These are phyloP conservation scores for Aphrocallistes beatrix DNA, from an alignment of 37 sponge, comb jelly and placozoan genomes.

Conservation along the genomic window DNA sequence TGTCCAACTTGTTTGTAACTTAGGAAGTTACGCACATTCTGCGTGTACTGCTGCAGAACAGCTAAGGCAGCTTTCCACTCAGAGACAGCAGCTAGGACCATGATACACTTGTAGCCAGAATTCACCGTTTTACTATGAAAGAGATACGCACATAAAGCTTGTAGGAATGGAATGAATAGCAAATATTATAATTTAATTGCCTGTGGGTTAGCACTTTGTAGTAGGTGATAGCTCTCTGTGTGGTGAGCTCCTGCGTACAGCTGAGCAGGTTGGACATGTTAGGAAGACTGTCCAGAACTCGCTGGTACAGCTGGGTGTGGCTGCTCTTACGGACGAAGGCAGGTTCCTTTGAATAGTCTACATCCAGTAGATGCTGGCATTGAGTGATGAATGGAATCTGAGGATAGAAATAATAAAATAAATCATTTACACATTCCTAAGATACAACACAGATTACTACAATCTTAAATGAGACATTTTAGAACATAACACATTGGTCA, in stretches of 20 bases:
- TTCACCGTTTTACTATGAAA: neutral
- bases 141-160: too few relatives aligned
- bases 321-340: neutral
- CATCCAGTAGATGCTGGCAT: conserved; percentile 1
- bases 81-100: neutral
- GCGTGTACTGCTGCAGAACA: conserved; percentile 11
- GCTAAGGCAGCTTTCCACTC: neutral
- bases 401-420: neutral
- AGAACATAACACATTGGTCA: too few relatives aligned
- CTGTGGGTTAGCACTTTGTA: neutral
- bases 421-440: too few relatives aligned
- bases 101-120: neutral
- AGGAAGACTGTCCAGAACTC: neutral
- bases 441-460: too few relatives aligned
- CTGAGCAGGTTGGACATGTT: neutral
- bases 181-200: too few relatives aligned
- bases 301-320: neutral
- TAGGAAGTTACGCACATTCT: neutral
- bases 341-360: neutral
- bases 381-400: neutral
- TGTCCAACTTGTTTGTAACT: too few relatives aligned
- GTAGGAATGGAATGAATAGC: too few relatives aligned
- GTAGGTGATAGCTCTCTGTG: neutral
- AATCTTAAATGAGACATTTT: too few relatives aligned
- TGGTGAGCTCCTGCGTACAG: neutral